Evolutionary conservation across 1,140 invertebrate genomes (phyloP), one percentile per base, ranked within the genome.

Genomic region (Centruroides vittatus): DNA sequence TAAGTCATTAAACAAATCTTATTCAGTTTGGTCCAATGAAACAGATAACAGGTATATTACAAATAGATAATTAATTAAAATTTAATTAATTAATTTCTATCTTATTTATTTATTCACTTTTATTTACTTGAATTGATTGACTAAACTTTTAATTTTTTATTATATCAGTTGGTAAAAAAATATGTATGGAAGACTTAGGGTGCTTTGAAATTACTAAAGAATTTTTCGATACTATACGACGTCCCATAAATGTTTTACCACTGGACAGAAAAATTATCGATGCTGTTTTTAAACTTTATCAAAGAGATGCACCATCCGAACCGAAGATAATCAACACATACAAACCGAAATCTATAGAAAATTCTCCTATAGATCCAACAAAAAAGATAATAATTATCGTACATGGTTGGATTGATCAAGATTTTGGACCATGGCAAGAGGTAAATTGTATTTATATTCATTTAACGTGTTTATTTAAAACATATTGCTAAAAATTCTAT

Each of bases 241-340:
- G 67, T 3, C 63, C 63, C 3, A 48, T 66, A 8, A 59, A 56
- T 47, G 46, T 66, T 5, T 11, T 65, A 4, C 67, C 67, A 3
- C 47, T 59, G 13, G 84, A 86, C 8, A 78, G 86, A 67, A 80
- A 84, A 66, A 83, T 86, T 63, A 87, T 89, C 70, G 86, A 88
- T 69, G 88, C 86, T 47, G 81, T 71, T 52, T 88, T 87, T 70
- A 84, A 87, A 63, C 75, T 90, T 23, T 88, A 87, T 71, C 86
- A 86, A 35, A 80, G 84, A 70, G 78, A 82, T 62, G 86, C 86
- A 73, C 84, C 84, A 5, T 79, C 76, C 34, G 62, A 63, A 54
- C 10, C 35, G 7, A 34, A 57, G 12, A 11, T 47, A 4, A 6
- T 63, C 10, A 9, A 51, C 47, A 10, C 48, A 3, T 47, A n/a